phyloP scores from a whole-genome alignment of 2,113 vertebrate species.

The Engraulis encrasicolus region DNA sequence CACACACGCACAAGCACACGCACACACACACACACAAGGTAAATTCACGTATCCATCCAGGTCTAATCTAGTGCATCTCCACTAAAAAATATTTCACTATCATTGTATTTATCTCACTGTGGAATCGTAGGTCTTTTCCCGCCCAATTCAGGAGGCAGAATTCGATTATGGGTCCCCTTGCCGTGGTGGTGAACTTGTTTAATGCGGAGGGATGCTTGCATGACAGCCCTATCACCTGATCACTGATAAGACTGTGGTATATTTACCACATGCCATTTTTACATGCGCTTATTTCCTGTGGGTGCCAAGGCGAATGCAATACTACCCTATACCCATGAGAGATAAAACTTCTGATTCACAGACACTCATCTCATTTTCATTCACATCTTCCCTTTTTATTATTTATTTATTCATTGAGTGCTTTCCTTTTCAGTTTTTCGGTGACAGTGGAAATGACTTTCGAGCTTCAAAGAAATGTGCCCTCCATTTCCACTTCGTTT shows the following conservation, averaged over 20 bases:
- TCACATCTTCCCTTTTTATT: background rate
- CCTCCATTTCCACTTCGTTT: too few species aligned
- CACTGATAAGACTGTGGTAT: background rate
- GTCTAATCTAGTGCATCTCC: constrained; percentile 6
- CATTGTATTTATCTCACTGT: background rate
- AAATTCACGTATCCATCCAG: background rate
- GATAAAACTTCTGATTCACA: constrained; percentile 16
- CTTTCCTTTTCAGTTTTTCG: background rate
- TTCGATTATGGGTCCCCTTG: background rate
- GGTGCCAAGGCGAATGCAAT: background rate
- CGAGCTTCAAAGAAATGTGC: background rate
- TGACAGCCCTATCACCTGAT: background rate
- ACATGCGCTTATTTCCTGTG: background rate
- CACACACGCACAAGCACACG: background rate
- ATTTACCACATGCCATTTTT: background rate
- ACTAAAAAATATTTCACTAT: background rate
- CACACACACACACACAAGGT: background rate
- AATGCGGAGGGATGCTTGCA: background rate
- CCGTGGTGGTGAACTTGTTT: background rate
- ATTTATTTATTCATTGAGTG: background rate
- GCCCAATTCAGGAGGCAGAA: background rate
- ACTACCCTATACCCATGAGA: too few species aligned
- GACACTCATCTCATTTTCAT: background rate
- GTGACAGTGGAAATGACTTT: background rate
- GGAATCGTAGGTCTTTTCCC: background rate